Evolutionary conservation across 23 tunicate species (phyloP).

Genomic region (Botrylloides violaceus): DNA sequence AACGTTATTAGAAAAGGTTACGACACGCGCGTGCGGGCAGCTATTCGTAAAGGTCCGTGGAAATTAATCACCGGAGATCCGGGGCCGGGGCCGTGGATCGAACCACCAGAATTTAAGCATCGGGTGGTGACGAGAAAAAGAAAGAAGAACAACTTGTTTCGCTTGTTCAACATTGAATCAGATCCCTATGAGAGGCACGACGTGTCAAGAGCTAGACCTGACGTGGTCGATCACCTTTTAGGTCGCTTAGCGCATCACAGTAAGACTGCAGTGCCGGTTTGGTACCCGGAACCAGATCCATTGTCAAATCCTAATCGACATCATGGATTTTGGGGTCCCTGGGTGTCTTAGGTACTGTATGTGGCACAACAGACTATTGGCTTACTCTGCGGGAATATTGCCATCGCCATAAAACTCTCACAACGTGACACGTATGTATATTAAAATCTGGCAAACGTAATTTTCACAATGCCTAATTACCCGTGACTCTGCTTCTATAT

Average conservation of each 20-base stretch:
- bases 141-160: neutral
- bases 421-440: no score
- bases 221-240: neutral
- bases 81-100: slow-evolving; percentile 39
- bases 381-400: no score
- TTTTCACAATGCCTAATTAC: no score
- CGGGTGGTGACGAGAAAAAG: neutral
- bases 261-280: slow-evolving; percentile 28
- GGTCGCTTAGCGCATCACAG: slow-evolving; percentile 4
- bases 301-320: slow-evolving; percentile 15
- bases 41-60: slow-evolving; percentile 58
- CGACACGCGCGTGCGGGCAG: slow-evolving; percentile 44
- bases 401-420: no score
- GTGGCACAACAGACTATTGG: no score
- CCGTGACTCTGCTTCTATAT: no score
- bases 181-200: slow-evolving; percentile 10
- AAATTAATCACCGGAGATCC: slow-evolving; percentile 59
- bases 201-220: neutral
- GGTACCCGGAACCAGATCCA: slow-evolving; percentile 16
- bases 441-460: no score
- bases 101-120: slow-evolving; percentile 36
- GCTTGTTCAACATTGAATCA: neutral
- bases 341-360: slow-evolving; percentile 7
- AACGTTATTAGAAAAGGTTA: slow-evolving; percentile 7
- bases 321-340: slow-evolving; percentile 31